Evolutionary conservation across 2,888 invertebrate genomes (phyloP).

Genomic region (Morinoia aosen): DNA sequence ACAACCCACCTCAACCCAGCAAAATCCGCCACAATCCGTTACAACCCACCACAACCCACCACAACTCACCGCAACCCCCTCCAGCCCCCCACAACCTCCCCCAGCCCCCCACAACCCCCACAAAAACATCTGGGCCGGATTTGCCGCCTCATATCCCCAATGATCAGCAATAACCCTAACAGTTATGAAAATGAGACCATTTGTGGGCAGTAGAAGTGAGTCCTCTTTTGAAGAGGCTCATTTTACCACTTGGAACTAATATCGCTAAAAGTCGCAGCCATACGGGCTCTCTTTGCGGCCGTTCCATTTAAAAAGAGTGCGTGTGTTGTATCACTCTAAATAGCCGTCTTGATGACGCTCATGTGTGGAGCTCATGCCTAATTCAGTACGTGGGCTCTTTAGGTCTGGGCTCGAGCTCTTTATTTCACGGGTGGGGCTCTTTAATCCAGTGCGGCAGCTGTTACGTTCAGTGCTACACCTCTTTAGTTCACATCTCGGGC

Average conservation of each 20-base stretch:
- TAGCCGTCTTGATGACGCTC: not conserved
- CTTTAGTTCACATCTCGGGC: not conserved
- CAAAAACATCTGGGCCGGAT: not conserved
- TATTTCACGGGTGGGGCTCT: not conserved
- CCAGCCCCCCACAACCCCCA: not conserved
- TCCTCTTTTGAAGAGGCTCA: slow-evolving; percentile 22
- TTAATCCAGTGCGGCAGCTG: not conserved
- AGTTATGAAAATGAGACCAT: slow-evolving; percentile 52
- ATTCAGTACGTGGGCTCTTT: not conserved
- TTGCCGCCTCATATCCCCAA: slow-evolving; percentile 19
- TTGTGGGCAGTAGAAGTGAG: slow-evolving; percentile 6
- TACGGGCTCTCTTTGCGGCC: not conserved
- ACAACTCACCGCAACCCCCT: no score
- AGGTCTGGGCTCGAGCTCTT: not conserved
- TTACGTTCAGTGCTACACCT: not conserved
- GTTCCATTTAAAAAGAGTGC: not conserved
- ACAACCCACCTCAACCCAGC: no score
- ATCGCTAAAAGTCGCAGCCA: slow-evolving; percentile 25
- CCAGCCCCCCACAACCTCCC: no score
- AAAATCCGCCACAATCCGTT: not conserved
- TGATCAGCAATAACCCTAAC: slow-evolving; percentile 45
- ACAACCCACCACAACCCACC: not conserved
- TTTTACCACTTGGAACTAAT: slow-evolving; percentile 35
- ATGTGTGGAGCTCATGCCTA: not conserved
- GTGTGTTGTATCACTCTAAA: slow-evolving; percentile 1